phyloP scores from a whole-genome alignment of 2,888 invertebrate species.

The Leptinotarsa rubiginosa region DNA sequence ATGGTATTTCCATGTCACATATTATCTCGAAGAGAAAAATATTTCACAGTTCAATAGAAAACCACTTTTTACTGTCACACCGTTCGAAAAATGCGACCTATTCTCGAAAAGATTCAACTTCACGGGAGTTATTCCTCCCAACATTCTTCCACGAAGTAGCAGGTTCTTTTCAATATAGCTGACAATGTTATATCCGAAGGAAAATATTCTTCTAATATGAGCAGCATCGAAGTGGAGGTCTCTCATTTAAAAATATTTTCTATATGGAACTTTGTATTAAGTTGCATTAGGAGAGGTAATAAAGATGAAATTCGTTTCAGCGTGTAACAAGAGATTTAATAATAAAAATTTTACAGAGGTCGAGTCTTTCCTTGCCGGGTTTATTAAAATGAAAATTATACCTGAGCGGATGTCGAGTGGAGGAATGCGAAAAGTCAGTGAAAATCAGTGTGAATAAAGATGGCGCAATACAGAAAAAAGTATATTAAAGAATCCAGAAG shows the following conservation, averaged over 20 bases:
- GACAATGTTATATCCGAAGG: constrained; percentile 6
- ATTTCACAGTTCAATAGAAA: too few relatives aligned
- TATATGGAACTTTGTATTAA: constrained; percentile 10
- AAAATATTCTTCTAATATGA: constrained; percentile 14
- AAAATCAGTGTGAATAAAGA: background rate
- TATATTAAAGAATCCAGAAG: too few relatives aligned
- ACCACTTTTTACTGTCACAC: too few relatives aligned
- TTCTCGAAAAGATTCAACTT: background rate
- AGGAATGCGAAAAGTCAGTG: background rate
- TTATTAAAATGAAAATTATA: constrained; percentile 2
- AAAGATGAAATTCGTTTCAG: constrained; percentile 18
- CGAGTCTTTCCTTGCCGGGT: background rate
- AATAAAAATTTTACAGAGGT: background rate
- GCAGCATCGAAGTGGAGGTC: background rate
- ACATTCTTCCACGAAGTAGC: constrained; percentile 6
- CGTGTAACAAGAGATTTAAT: constrained; percentile 2
- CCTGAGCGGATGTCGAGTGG: too few relatives aligned
- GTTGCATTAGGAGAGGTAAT: constrained; percentile 18
- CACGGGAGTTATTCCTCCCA: background rate
- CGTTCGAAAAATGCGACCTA: background rate
- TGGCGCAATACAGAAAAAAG: too few relatives aligned
- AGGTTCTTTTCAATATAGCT: background rate
- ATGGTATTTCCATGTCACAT: too few relatives aligned
- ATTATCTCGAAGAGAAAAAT: too few relatives aligned
- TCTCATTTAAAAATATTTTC: constrained; percentile 20